Conservation (phyloP, 1,140 invertebrate species). For the Sitophilus oryzae region DNA sequence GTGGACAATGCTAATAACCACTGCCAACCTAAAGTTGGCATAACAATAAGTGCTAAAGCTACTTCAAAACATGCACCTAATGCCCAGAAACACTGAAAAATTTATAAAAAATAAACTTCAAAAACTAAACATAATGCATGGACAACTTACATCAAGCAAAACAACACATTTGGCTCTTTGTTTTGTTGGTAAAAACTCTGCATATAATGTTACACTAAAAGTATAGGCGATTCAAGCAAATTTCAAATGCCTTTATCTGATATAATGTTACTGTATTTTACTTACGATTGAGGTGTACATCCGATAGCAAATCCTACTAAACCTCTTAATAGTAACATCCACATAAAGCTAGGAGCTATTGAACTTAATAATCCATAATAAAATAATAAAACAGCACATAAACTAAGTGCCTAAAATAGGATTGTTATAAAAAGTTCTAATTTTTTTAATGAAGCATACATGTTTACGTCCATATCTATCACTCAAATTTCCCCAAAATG, state of each 20-base stretch:
- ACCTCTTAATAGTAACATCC: slow-evolving; percentile 83
- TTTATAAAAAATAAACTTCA: slow-evolving; percentile 25
- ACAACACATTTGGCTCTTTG: slow-evolving; percentile 92
- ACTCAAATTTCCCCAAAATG: slow-evolving; percentile 93
- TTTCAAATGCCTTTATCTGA: slow-evolving; percentile 15
- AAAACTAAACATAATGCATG: neutral
- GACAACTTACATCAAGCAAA: slow-evolving; percentile 76
- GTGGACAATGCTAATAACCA: slow-evolving; percentile 86
- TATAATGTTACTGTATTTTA: no score
- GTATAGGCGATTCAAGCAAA: no score
- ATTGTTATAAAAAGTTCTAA: slow-evolving; percentile 4
- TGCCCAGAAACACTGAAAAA: slow-evolving; percentile 88
- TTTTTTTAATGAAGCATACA: slow-evolving; percentile 47
- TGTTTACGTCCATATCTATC: slow-evolving; percentile 89
- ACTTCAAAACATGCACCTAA: slow-evolving; percentile 90
- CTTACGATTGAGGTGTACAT: slow-evolving; percentile 94
- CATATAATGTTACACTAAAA: slow-evolving; percentile 87
- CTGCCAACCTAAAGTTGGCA: slow-evolving; percentile 87
- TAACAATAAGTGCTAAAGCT: slow-evolving; percentile 80
- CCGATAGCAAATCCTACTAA: slow-evolving; percentile 94
- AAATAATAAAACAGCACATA: slow-evolving; percentile 83
- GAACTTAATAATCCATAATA: slow-evolving; percentile 88
- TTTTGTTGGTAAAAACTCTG: slow-evolving; percentile 90
- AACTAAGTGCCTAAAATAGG: slow-evolving; percentile 66
- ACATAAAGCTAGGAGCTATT: slow-evolving; percentile 84